These are phyloP conservation scores for Meiosimyza decipiens DNA, from an alignment of 2,888 invertebrate genomes.

Conservation along the genomic window DNA sequence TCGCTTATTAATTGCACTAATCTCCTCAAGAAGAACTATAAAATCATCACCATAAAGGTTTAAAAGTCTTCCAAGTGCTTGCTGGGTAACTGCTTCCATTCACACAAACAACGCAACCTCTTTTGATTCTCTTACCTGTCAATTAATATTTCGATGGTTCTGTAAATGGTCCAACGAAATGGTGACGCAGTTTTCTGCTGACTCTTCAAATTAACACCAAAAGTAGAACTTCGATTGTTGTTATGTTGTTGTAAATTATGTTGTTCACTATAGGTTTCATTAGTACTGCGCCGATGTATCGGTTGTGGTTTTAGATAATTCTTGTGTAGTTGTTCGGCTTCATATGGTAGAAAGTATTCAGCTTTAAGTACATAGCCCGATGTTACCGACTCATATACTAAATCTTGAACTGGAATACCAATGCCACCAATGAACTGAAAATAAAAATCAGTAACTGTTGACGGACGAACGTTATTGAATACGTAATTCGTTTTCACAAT, in stretches of 20 bases:
- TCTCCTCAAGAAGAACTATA: no score
- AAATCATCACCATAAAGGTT: no score
- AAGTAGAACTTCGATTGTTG: not conserved
- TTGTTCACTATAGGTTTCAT: slow-evolving; percentile 23
- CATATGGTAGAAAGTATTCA: slow-evolving; percentile 57
- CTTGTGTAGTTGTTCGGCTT: slow-evolving; percentile 54
- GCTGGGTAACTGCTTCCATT: no score
- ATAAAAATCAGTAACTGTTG: not conserved
- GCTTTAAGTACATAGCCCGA: slow-evolving; percentile 58
- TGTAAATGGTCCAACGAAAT: slow-evolving; percentile 62
- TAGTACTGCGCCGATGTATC: slow-evolving; percentile 48
- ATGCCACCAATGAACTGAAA: slow-evolving; percentile 58
- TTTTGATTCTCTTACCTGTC: slow-evolving; percentile 46
- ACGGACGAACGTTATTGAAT: no score
- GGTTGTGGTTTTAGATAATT: slow-evolving; percentile 56
- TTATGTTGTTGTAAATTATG: not conserved
- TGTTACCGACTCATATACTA: slow-evolving; percentile 55
- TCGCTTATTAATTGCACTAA: no score
- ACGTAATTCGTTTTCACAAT: no score
- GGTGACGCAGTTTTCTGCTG: slow-evolving; percentile 45
- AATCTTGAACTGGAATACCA: slow-evolving; percentile 58
- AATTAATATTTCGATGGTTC: slow-evolving; percentile 56
- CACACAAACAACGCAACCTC: no score
- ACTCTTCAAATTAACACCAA: slow-evolving; percentile 31
- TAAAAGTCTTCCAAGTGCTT: no score